Evolutionary conservation across 2,797 vertebrate genomes (phyloP), one percentile per base, ranked within the genome.

Genomic region (Clarias fuscus): DNA sequence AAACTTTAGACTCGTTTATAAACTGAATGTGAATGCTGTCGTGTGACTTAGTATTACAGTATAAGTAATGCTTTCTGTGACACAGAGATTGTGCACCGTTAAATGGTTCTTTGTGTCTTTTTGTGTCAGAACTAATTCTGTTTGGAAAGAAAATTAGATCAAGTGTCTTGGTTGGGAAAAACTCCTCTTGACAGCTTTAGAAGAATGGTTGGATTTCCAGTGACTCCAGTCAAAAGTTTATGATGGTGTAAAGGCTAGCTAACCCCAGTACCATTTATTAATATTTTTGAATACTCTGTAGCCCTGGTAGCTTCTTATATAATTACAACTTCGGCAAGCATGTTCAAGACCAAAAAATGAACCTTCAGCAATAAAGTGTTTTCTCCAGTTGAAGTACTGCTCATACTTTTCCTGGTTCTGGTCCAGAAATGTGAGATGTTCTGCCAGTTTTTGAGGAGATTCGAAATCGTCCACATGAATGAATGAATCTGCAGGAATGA

Each of bases 381-480:
- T 81, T 20, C 10, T 89, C 88, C 89, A 92, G 0, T 59, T 30
- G 43, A 90, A 89, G 87, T 85, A 90, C 7, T 0, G 43, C n/a
- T 88, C 88, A 65, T 91, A 92, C 53, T 84, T 85, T 0, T 27
- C 0, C 6, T 73, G 5, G 22, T 89, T 84, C 17, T 84, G 20
- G 79, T 89, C 84, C 4, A 92, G 81, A 70, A 86, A 79, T 71
- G 33, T 83, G 1, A 92, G 82, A 61, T 70, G 17, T 22, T 91
- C 83, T 56, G 90, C 91, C 72, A 92, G 86, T 80, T 89, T 80
- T 59, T 90, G 58, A 43, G 88, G 37, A 7, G 85, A 27, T n/a
- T 76, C 14, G 20, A 91, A 91, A 65, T 92, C 91, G 7, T 90
- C n/a, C 1, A 89, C 68, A 40, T 92, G 90, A 80, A 92, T 91